Conservation (phyloP, 2,888 invertebrate species). For the Flexamia atlantica region DNA sequence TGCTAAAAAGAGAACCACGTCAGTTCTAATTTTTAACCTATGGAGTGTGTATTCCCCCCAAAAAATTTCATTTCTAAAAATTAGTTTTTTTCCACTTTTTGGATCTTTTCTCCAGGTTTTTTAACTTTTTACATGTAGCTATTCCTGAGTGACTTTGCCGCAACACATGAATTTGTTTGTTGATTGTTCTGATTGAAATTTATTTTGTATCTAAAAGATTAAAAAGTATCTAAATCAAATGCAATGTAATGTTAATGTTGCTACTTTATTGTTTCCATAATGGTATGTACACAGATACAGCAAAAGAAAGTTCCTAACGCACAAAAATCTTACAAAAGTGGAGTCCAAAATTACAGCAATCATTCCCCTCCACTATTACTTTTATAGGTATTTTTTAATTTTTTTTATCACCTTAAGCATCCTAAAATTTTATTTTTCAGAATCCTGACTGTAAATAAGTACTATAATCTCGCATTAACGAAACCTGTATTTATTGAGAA, state of each 20-base stretch:
- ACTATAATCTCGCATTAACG: background rate
- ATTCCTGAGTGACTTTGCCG: too few species aligned
- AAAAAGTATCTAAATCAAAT: background rate
- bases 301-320: constrained; percentile 48
- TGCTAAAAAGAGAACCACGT: too few species aligned
- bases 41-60: too few species aligned
- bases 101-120: too few species aligned
- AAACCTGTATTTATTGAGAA: constrained; percentile 43
- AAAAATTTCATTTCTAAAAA: too few species aligned
- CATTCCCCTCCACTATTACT: constrained; percentile 52
- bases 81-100: too few species aligned
- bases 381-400: constrained; percentile 11
- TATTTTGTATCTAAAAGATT: too few species aligned
- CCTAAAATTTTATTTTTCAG: constrained; percentile 11
- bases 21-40: too few species aligned
- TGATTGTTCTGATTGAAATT: too few species aligned
- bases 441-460: background rate
- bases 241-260: background rate
- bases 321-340: constrained; percentile 1
- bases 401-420: constrained; percentile 29
- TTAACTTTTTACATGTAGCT: too few species aligned
- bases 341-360: constrained; percentile 34
- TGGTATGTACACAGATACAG: constrained; percentile 43
- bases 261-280: background rate
- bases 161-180: too few species aligned